Evolutionary conservation across 2,888 invertebrate genomes (phyloP).

Genomic region (Acanthoscelides obtectus): DNA sequence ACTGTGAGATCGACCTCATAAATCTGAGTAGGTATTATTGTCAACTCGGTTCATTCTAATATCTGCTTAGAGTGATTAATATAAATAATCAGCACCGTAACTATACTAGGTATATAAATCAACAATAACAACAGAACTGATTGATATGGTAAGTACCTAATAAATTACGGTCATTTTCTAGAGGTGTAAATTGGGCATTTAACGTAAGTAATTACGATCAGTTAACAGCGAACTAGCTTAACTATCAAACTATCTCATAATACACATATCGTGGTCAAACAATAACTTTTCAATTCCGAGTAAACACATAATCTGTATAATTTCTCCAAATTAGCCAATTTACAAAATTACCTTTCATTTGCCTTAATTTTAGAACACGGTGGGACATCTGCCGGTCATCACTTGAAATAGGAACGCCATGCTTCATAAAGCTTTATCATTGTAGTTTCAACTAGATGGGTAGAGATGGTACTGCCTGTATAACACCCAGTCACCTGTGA

Average conservation of each 20-base stretch:
- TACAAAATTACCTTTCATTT: slow-evolving; percentile 14
- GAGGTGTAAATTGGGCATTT: slow-evolving; percentile 16
- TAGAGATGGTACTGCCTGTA: neutral
- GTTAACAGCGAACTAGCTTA: neutral
- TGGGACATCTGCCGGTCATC: slow-evolving; percentile 15
- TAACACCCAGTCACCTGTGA: neutral
- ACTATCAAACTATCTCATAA: neutral
- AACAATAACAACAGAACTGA: neutral
- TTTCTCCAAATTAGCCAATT: slow-evolving; percentile 17
- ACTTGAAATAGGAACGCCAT: neutral
- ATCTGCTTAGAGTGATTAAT: no score
- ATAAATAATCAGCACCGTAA: no score
- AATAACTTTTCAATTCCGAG: neutral
- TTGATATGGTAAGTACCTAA: neutral
- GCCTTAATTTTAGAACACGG: slow-evolving; percentile 9
- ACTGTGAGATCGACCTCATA: no score
- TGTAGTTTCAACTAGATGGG: neutral
- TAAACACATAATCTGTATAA: slow-evolving; percentile 2
- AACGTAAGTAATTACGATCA: neutral
- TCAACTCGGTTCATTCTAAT: no score
- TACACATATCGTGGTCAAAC: neutral
- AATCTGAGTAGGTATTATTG: no score
- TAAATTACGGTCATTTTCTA: slow-evolving; percentile 6
- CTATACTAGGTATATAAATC: neutral
- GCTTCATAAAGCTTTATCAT: neutral